phyloP scores from a whole-genome alignment of 2,113 vertebrate genomes.

The Lathamus discolor region DNA sequence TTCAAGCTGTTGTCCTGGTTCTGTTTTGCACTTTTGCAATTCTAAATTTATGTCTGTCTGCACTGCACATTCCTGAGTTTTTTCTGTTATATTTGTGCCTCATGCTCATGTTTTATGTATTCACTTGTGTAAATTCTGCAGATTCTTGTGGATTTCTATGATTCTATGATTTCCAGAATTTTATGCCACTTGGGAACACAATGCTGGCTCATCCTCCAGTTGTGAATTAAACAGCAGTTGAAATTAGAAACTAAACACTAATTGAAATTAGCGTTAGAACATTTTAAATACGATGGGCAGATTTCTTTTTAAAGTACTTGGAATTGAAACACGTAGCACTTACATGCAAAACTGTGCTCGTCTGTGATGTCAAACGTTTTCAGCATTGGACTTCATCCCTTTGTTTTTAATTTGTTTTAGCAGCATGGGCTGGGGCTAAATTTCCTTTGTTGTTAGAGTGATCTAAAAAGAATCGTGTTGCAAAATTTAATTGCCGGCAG shows the following conservation, averaged over 20 bases:
- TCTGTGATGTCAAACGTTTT: background rate
- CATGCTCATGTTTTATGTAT: background rate
- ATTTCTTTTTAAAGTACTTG: background rate
- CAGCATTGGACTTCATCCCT: background rate
- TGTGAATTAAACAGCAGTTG: background rate
- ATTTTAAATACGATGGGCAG: background rate
- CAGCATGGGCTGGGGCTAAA: background rate
- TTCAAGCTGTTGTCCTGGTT: background rate
- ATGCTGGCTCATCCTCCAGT: background rate
- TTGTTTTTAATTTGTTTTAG: background rate
- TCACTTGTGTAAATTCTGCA: background rate
- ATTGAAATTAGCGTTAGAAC: background rate
- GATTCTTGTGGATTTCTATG: background rate
- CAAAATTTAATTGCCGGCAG: background rate
- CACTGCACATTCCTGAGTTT: background rate
- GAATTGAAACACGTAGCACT: background rate
- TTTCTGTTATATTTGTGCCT: background rate
- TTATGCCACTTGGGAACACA: background rate
- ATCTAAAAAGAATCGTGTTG: background rate
- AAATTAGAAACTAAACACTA: background rate
- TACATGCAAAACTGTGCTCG: background rate
- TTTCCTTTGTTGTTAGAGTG: background rate
- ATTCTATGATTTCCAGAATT: background rate
- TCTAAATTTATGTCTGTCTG: background rate
- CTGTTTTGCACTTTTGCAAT: background rate